Conservation (phyloP, 2,888 invertebrate species). For the Heterodera filipjevi region DNA sequence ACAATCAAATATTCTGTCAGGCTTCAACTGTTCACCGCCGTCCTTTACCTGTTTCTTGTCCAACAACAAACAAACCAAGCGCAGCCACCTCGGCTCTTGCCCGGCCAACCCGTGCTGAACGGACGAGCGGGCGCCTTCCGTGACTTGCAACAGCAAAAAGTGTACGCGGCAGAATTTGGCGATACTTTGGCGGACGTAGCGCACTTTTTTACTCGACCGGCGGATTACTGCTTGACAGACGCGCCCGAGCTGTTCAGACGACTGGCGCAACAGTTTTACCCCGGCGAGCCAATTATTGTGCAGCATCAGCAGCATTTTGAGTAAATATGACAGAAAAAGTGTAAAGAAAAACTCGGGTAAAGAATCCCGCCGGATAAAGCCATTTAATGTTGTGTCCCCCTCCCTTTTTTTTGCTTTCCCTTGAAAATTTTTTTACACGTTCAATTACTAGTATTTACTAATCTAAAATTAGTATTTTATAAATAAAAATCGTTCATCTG, state of each 20-base stretch:
- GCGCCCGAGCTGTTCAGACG: conserved; percentile 12
- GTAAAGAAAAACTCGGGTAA: background rate
- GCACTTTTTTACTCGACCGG: conserved; percentile 33
- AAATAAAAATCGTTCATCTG: too few species aligned
- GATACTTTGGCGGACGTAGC: conserved; percentile 13
- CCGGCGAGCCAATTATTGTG: background rate
- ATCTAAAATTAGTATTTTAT: too few species aligned
- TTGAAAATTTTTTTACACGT: too few species aligned
- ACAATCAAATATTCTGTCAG: too few species aligned
- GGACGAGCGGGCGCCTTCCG: conserved; percentile 51
- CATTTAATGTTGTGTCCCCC: too few species aligned
- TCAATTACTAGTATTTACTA: too few species aligned
- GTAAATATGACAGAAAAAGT: background rate
- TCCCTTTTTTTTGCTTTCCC: too few species aligned
- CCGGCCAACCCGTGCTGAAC: conserved; percentile 51
- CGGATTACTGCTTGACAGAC: conserved; percentile 10
- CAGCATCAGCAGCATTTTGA: background rate
- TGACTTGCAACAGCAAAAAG: conserved; percentile 41
- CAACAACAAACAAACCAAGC: conserved; percentile 46
- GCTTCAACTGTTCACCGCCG: conserved; percentile 50
- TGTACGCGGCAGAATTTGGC: conserved; percentile 32
- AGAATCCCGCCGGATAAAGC: too few species aligned
- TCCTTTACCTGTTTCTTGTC: conserved; percentile 51
- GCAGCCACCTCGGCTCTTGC: conserved; percentile 36
- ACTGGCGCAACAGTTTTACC: conserved; percentile 2